phyloP scores from a whole-genome alignment of 2,888 invertebrate genomes.

The Formica aserva region DNA sequence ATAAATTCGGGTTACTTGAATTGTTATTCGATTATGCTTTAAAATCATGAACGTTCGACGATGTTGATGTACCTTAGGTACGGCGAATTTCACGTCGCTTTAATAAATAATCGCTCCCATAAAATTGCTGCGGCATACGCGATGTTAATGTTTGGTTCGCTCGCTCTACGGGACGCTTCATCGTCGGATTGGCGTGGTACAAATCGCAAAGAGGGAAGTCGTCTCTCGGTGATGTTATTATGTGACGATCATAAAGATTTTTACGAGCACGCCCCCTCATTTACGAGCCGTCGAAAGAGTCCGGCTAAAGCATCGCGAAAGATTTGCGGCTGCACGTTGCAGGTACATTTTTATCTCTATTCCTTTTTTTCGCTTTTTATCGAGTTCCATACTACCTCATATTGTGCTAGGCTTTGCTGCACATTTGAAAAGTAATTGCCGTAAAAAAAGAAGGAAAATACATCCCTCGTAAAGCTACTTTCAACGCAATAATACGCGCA shows the following conservation, averaged over 20 bases:
- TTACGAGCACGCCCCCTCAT: constrained; percentile 57
- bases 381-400: constrained; percentile 2
- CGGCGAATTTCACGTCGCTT: constrained; percentile 9
- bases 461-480: background rate
- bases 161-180: constrained; percentile 13
- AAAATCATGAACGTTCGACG: background rate
- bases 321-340: constrained; percentile 38
- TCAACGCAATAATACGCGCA: background rate
- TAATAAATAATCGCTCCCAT: constrained; percentile 35
- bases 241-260: constrained; percentile 61
- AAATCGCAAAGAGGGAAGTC: constrained; percentile 10
- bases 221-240: constrained; percentile 27
- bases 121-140: constrained; percentile 30
- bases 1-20: constrained; percentile 20
- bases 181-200: constrained; percentile 22
- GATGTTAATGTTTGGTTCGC: constrained; percentile 23
- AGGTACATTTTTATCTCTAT: constrained; percentile 18
- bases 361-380: background rate
- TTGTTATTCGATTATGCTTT: constrained; percentile 3
- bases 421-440: constrained; percentile 28
- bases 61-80: background rate
- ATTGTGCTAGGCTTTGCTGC: background rate
- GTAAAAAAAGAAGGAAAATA: constrained; percentile 15
- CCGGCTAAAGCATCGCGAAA: constrained; percentile 10
- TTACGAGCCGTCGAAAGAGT: constrained; percentile 64